Evolutionary conservation across 2,797 vertebrate species (phyloP), one percentile per base, ranked within the genome.

Genomic region (Miichthys miiuy): DNA sequence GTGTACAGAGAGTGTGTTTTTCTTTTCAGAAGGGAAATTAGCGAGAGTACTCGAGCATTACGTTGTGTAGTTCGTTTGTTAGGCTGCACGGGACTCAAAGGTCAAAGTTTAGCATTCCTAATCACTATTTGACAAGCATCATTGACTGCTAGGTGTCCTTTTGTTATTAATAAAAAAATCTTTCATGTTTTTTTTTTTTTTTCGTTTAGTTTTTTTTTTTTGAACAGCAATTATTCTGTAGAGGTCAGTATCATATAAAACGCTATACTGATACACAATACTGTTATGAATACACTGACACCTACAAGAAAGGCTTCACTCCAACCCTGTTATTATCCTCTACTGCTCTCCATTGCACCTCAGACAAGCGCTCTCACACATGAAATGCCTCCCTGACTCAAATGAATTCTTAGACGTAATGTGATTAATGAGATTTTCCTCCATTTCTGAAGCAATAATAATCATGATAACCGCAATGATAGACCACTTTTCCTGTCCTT

Each of bases 11-110:
- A 21, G 14, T 55, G 46, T 52, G 63, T 83, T 79, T 85, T 75
- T 38, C 50, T 55, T 55, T 72, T 91, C 87, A 58, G 82, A 80
- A 42, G 89, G 85, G 86, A 90, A 92, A 90, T 90, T 86, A 85
- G 63, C 23, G 4, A 4, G 76, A 34, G 72, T 68, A 14, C 69
- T 82, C 10, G 3, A 76, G 86, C 68, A 30, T 80, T 81, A 41
- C 75, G 57, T 82, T 78, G 61, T 68, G 73, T 76, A 55, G 80
- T 67, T n/a, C 1, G 56, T 52, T 69, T 60, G 47, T 73, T 47
- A 58, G 6, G 72, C 68, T 68, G 27, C 61, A 16, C 16, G 0
- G 54, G 21, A 68, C 66, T 75, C 68, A 87, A 87, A 89, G 83
- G 73, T 89, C 81, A 87, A 81, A 18, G 54, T 87, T 87, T 7